phyloP scores from a whole-genome alignment of 2,888 invertebrate genomes.

The Sminthurinus aureus region DNA sequence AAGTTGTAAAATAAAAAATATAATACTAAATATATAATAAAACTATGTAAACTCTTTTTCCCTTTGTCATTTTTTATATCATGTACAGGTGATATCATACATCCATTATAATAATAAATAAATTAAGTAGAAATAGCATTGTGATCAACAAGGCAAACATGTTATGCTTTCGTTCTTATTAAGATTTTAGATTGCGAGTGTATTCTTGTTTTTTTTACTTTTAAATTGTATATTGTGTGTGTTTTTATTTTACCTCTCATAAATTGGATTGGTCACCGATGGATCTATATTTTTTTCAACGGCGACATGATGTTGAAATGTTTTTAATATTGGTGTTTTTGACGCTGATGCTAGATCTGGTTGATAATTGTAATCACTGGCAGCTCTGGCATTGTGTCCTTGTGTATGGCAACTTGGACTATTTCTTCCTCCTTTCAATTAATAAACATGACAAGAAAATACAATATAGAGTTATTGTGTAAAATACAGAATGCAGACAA shows the following conservation, averaged over 20 bases:
- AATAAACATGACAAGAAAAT: background rate
- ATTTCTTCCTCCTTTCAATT: slow-evolving; percentile 43
- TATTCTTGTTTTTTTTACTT: too few species aligned
- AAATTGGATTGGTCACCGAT: slow-evolving; percentile 69
- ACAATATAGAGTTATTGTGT: background rate
- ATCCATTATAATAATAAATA: slow-evolving; percentile 58
- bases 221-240: background rate
- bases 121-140: too few species aligned
- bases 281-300: slow-evolving; percentile 52
- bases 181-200: too few species aligned
- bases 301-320: slow-evolving; percentile 56
- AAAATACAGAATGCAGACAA: too few species aligned
- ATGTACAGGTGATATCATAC: too few species aligned
- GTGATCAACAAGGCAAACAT: too few species aligned
- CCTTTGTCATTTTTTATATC: too few species aligned
- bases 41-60: too few species aligned
- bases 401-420: slow-evolving; percentile 55
- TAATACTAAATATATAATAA: too few species aligned
- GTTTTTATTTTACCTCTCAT: slow-evolving; percentile 67
- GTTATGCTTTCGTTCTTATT: too few species aligned
- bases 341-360: slow-evolving; percentile 51
- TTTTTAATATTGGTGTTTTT: slow-evolving; percentile 58
- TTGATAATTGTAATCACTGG: slow-evolving; percentile 50
- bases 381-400: slow-evolving; percentile 46
- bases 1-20: too few species aligned